phyloP scores from a whole-genome alignment of 1,140 invertebrate species.

The Nasonia longicornis region DNA sequence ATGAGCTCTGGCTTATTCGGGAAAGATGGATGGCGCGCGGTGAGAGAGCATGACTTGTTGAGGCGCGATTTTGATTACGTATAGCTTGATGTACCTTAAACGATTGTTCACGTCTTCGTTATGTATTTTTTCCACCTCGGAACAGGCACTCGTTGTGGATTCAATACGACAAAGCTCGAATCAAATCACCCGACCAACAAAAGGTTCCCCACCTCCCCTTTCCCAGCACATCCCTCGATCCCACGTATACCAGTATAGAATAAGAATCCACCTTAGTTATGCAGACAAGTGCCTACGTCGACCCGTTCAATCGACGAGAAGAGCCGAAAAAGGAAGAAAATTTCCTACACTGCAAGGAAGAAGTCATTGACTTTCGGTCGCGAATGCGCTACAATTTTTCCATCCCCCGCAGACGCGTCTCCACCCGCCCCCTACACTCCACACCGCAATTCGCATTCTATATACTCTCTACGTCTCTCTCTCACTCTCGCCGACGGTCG shows the following conservation, averaged over 20 bases:
- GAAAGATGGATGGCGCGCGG: too few relatives aligned
- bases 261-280: not conserved
- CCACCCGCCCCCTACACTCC: slow-evolving; percentile 52
- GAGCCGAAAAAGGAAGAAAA: slow-evolving; percentile 10
- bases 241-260: not conserved
- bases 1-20: not conserved
- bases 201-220: not conserved
- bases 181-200: not conserved
- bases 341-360: slow-evolving; percentile 31
- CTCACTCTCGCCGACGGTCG: slow-evolving; percentile 52
- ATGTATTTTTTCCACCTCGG: too few relatives aligned
- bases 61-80: too few relatives aligned
- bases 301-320: slow-evolving; percentile 22
- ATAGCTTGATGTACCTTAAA: too few relatives aligned
- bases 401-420: not conserved
- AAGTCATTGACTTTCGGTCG: slow-evolving; percentile 61
- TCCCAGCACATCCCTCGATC: not conserved
- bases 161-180: not conserved
- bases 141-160: too few relatives aligned
- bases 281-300: slow-evolving; percentile 1
- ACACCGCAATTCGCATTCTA: slow-evolving; percentile 64
- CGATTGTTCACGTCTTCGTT: too few relatives aligned
- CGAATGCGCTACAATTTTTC: slow-evolving; percentile 55
- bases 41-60: too few relatives aligned
- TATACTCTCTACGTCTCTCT: slow-evolving; percentile 35